These are phyloP conservation scores for Candidula unifasciata DNA, from an alignment of 2,888 invertebrate genomes.

Conservation along the genomic window DNA sequence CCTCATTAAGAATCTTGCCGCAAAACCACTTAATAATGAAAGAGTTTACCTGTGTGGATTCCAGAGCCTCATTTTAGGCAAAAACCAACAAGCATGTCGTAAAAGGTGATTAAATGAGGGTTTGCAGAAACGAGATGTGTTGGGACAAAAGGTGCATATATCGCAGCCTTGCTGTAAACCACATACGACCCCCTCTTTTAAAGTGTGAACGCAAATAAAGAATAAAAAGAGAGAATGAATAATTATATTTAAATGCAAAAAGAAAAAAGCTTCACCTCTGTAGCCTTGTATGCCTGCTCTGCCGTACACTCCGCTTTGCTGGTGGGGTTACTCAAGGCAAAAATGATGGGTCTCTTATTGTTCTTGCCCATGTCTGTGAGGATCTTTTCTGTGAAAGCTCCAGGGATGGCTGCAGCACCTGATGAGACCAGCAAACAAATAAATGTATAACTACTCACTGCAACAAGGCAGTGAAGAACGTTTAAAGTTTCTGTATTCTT, in stretches of 20 bases:
- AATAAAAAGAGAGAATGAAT: not conserved
- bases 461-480: not conserved
- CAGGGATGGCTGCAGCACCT: slow-evolving; percentile 94
- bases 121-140: no score
- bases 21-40: no score
- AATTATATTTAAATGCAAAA: not conserved
- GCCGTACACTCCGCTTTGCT: slow-evolving; percentile 99
- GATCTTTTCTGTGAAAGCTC: slow-evolving; percentile 93
- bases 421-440: not conserved
- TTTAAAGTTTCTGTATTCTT: no score
- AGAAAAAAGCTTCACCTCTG: slow-evolving; percentile 82
- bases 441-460: not conserved
- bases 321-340: slow-evolving; percentile 98
- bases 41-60: no score
- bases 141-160: no score
- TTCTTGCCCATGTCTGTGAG: slow-evolving; percentile 89
- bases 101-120: no score
- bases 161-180: not conserved
- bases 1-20: no score
- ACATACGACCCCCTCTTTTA: not conserved
- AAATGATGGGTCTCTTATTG: slow-evolving; percentile 93
- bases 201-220: not conserved
- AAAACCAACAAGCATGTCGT: no score
- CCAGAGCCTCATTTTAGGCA: no score
- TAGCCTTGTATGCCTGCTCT: slow-evolving; percentile 92